Base-by-base conservation (phyloP, 2,888 invertebrate genomes). In the Aspidapion aeneum region DNA sequence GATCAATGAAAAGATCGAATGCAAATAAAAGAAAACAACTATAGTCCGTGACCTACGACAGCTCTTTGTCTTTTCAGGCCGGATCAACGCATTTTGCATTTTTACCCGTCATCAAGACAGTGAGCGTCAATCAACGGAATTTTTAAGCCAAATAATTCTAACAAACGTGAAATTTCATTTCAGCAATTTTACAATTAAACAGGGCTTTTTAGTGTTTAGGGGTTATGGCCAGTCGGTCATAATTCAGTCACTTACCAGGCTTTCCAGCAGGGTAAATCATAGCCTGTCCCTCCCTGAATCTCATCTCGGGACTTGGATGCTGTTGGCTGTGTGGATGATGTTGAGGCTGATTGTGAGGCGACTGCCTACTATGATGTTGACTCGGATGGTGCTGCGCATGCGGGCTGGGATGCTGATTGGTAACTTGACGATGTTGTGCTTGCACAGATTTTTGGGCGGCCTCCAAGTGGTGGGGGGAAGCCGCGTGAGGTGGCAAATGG, bases 321-420 rank as follows among this genome's bases (percentile, higher is more conserved):
- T 74, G 76, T 63, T 77, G 79, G 54, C 68, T 67, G 60, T 73
- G 82, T 71, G 65, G 81, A 78, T 75, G 82, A 52, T 49, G 21
- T 21, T 60, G 62, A 22, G 56, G 78, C 3, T 12, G 5, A 62
- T 77, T 75, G 65, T 81, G 83, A 50, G 81, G 81, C 35, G 79
- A 78, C 67, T 79, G 81, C 65, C 79, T 75, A 66, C 81, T 81
- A 68, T 81, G 74, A 64, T 83, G 83, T 1, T 82, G 82, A 74
- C 82, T 82, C 19, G 81, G 79, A 62, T 82, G 66, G 68, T 82
- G 83, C n/a, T n/a, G n/a, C n/a, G n/a, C n/a, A 21, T 69, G 74
- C 20, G 67, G 58, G 0, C 68, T 59, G 60, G 64, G 65, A 64
- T 69, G 63, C 61, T 67, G 57, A 35, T 35, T 35, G 12, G 5